Evolutionary conservation across 2,888 invertebrate genomes (phyloP), one percentile per base, ranked within the genome.

Genomic region (Glaucopsyche alexis): DNA sequence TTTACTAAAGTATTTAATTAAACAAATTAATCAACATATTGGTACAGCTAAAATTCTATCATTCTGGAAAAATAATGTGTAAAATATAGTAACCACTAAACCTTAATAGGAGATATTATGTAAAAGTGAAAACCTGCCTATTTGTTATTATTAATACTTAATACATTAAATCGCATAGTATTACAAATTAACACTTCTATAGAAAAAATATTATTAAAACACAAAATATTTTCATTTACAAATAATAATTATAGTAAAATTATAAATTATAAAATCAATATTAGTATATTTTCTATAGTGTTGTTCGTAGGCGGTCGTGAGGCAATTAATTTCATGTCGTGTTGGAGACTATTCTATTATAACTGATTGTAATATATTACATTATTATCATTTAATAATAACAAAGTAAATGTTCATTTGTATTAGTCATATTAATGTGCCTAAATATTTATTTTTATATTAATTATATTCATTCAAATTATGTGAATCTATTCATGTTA

Each of bases 241-340:
- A 60, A 60, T 19, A 60, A 14, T 60, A 29, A 60, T 60, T 60
- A 60, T 60, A 60, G 29, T 60, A 60, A 1, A 38, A 38, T 60
- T 60, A 60, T 29, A 19, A 60, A 60, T 60, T 60, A 60, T 60
- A 38, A 38, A 60, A 29, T 29, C 60, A 60, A 60, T 60, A 60
- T 60, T 13, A 60, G 29, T 60, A 13, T 13, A 2, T n/a, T n/a
- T n/a, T 60, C 2, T 60, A 16, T 42, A 67, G 45, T 66, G 66
- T 13, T 45, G 69, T 29, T 69, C 69, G 69, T 69, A 69, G 69
- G 69, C 69, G 69, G 69, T 49, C 69, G 69, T 7, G 45, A 69
- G 13, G n/a, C 69, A 47, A 69, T 69, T 69, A 69, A 69, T 69
- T 49, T 69, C 45, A 38, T 69, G 47, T 67, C 67, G 67, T n/a